Percentiles rank a stretch among this genome's conserved stretches.
These are phyloP conservation scores for Resseliella maxima DNA, from an alignment of 2,888 invertebrate genomes.

Conservation along the genomic window DNA sequence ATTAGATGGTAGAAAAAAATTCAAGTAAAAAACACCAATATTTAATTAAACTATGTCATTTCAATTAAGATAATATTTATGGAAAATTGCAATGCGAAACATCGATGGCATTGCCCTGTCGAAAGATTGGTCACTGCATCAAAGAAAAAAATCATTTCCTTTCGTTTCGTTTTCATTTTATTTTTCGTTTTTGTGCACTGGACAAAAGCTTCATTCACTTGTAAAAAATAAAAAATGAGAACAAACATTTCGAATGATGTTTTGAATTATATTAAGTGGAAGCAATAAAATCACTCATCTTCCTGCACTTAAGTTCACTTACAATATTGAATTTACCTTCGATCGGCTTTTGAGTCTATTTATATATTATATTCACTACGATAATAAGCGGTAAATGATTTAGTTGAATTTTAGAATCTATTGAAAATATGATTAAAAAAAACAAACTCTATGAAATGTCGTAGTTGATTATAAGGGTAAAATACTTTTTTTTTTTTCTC, in stretches of 20 bases:
- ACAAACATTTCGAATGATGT: neutral
- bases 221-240: too few species aligned
- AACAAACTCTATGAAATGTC: neutral
- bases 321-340: neutral
- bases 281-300: conserved; percentile 28
- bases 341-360: conserved; percentile 41
- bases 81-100: neutral
- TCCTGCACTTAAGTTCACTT: neutral
- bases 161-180: too few species aligned
- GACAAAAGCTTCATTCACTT: neutral
- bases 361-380: neutral
- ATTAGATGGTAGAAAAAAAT: neutral
- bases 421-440: neutral
- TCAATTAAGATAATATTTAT: conserved; percentile 7
- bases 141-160: too few species aligned
- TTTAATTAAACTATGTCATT: neutral
- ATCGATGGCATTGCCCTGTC: too few species aligned
- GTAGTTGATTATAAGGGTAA: conserved; percentile 9
- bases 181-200: too few species aligned
- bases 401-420: neutral
- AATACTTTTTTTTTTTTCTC: neutral
- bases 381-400: neutral
- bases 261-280: neutral
- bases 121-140: too few species aligned
- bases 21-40: conserved; percentile 49